Evolutionary conservation across 2,113 vertebrate genomes (phyloP).

Genomic region (Erinaceus europaeus): DNA sequence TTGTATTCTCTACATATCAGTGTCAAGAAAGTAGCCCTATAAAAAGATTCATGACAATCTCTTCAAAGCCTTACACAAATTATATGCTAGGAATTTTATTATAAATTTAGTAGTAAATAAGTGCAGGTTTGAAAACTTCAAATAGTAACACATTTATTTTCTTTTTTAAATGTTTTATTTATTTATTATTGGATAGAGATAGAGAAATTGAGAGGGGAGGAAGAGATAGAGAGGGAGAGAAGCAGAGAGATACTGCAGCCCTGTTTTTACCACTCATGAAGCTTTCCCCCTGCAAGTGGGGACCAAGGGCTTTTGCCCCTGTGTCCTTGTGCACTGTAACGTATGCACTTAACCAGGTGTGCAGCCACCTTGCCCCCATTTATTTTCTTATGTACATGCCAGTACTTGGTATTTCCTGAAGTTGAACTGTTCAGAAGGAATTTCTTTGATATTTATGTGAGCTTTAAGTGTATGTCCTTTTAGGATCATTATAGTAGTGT

Average conservation of each 20-base stretch:
- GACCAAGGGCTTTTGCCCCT: too few relatives aligned
- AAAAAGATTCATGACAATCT: background rate
- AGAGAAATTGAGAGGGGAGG: too few relatives aligned
- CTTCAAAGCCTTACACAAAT: background rate
- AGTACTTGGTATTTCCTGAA: slow-evolving; percentile 66
- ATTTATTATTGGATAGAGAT: too few relatives aligned
- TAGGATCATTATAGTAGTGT: slow-evolving; percentile 55
- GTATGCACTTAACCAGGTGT: too few relatives aligned
- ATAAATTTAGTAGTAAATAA: slow-evolving; percentile 35
- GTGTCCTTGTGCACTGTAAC: too few relatives aligned
- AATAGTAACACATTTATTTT: slow-evolving; percentile 45
- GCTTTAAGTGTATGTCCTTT: slow-evolving; percentile 49
- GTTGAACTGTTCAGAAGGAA: slow-evolving; percentile 65
- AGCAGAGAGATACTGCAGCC: too few relatives aligned
- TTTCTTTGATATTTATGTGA: slow-evolving; percentile 62
- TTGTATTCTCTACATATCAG: background rate
- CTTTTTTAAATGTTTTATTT: slow-evolving; percentile 6
- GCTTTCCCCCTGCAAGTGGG: too few relatives aligned
- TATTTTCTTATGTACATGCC: slow-evolving; percentile 42
- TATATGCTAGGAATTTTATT: slow-evolving; percentile 30
- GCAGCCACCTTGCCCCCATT: too few relatives aligned
- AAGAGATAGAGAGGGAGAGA: too few relatives aligned
- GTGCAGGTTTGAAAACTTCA: slow-evolving; percentile 31
- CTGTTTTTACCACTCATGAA: too few relatives aligned
- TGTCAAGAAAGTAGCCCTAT: background rate